These are phyloP conservation scores for Thysanoteuthis rhombus DNA, from an alignment of 2,888 invertebrate genomes.

Conservation along the genomic window DNA sequence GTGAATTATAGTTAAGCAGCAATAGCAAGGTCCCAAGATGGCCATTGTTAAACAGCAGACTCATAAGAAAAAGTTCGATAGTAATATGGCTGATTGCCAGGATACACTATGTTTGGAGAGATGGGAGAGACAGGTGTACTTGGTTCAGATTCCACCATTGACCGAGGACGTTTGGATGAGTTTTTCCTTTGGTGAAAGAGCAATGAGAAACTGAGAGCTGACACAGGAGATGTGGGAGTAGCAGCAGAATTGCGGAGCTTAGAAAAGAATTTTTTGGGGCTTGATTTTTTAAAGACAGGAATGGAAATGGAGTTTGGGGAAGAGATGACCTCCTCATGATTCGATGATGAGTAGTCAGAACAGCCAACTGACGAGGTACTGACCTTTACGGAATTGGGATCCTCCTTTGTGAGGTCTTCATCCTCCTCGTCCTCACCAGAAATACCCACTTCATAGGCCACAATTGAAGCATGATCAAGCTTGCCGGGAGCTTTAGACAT, in stretches of 20 bases:
- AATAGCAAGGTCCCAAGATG: neutral
- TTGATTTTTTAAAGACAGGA: conserved; percentile 48
- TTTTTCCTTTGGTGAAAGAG: conserved; percentile 31
- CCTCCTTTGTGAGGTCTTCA: conserved; percentile 31
- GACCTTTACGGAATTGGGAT: conserved; percentile 35
- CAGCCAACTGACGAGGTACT: conserved; percentile 61
- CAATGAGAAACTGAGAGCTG: conserved; percentile 33
- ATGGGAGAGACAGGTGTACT: conserved; percentile 43
- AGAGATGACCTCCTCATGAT: conserved; percentile 13
- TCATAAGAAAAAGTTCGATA: conserved; percentile 36
- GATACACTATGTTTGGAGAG: conserved; percentile 38
- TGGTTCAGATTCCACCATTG: conserved; percentile 32
- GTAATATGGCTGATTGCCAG: conserved; percentile 31
- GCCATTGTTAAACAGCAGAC: conserved; percentile 33
- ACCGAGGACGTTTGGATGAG: conserved; percentile 33
- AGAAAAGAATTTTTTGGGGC: conserved; percentile 57
- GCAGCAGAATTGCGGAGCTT: conserved; percentile 49
- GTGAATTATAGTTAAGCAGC: neutral
- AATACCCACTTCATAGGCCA: conserved; percentile 78
- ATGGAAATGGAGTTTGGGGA: conserved; percentile 24
- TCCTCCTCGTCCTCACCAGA: conserved; percentile 56
- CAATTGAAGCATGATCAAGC: conserved; percentile 86
- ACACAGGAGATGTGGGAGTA: conserved; percentile 38
- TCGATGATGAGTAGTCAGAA: conserved; percentile 33
- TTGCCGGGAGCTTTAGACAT: conserved; percentile 85